Base-by-base conservation (phyloP, 1,140 invertebrate species). In the Drosophila paulistorum region DNA sequence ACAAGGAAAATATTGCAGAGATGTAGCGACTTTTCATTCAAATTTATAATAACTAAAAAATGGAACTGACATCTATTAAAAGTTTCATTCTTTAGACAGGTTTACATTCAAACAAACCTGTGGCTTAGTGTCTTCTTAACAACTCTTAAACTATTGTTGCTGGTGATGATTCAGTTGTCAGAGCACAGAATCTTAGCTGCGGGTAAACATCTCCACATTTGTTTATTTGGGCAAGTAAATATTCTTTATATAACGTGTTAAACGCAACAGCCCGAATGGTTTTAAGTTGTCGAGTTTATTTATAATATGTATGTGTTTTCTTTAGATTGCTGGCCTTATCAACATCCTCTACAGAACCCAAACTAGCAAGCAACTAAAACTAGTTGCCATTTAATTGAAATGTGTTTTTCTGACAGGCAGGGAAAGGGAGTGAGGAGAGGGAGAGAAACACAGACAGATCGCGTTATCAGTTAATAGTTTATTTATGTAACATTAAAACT, bases 311-410 rank as follows among this genome's bases (percentile, higher is more conserved):
- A 17, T 30, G 30, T 20, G 9, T 20, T 17, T 48, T 48, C 7
- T 62, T 45, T 42, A 59, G 33, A 51, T 55, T 63, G 5, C 3
- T 59, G 74, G 5, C 65, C 73, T 76, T 76, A 76, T 76, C 73
- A 76, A 65, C 66, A 64, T 51, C 73, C 58, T 35, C 58, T 11
- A 6, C 0, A 23, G 48, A 20, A 33, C n/a, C 5, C 1, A 57
- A 57, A 30, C 20, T 39, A 57, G 30, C 54, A 58, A 58, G 35
- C n/a, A 58, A 26, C 20, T 42, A 17, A 10, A 48, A 63, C 26
- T 42, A 48, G 41, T 48, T 69, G 65, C 45, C 41, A 54, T 74
- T 42, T 61, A 42, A 63, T 39, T 62, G 42, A 74, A 51, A 59
- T 42, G 58, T n/a, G 65, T 30, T 51, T 67, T 48, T 62, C 48